Evolutionary conservation across 2,888 invertebrate species (phyloP), one percentile per base, ranked within the genome.

Genomic region (Cheilosia impressa): DNA sequence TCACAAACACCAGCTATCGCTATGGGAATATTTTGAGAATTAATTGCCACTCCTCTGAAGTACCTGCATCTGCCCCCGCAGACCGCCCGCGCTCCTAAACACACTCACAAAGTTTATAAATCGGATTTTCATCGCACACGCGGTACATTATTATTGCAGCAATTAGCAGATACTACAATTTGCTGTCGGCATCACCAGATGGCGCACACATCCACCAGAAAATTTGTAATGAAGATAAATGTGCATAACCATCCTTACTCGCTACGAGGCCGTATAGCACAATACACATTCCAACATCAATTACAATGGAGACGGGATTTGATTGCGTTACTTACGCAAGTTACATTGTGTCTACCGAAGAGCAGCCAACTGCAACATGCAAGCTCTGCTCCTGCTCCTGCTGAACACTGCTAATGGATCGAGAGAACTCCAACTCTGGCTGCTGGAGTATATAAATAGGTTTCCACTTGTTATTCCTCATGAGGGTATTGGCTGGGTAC

Each of bases 211-310:
- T 31, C 60, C 68, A 72, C 50, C 69, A 80, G 55, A 43, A 62
- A 63, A 76, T 76, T 62, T 81, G 71, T 81, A 81, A 85, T 77
- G 77, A 85, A 85, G 81, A 85, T 85, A 63, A 85, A 85, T 85
- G 81, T 81, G 85, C 85, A 85, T 85, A 85, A 85, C 81, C 68
- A 85, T 85, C 62, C 81, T 45, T 72, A 50, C 53, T 22, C 27
- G 58, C 52, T 58, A 34, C 17, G 31, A 24, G 47, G n/a, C 15
- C 19, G 15, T 38, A 38, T 10, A 52, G 58, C 43, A 63, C 50
- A 62, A 15, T 27, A 27, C 63, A 72, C 60, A 71, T 71, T 58
- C 60, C 34, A 43, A 72, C 81, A 85, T 72, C 72, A 77, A 81
- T 85, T 81, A 24, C 22, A 13, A 52, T 24, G n/a, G 58, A 65